Evolutionary conservation across 2,797 vertebrate species (phyloP), one percentile per base, ranked within the genome.

Genomic region (Pampus argenteus): DNA sequence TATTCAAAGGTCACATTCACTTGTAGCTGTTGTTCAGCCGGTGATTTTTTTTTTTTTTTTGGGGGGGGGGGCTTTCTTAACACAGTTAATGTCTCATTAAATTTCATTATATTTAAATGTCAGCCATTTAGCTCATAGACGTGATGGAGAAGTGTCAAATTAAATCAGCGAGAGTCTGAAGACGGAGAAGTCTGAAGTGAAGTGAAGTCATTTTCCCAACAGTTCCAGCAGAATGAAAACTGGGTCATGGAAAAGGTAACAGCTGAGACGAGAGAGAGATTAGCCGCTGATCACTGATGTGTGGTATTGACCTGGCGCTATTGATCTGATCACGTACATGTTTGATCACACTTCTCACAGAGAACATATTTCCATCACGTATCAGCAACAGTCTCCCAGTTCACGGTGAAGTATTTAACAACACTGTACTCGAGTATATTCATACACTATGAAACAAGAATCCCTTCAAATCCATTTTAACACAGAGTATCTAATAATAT

Each of bases 71-170:
- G 47, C 42, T 71, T 51, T 18, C 20, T 55, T 56, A 13, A 52
- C 17, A 28, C 45, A 48, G 31, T 20, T 66, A 36, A 61, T 25
- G 70, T 78, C 70, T 63, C 25, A 63, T 73, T 66, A 25, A 23
- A 59, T 23, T 28, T 58, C 2, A 69, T 74, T 63, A 49, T 55
- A 59, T 54, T 47, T 25, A 17, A 44, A 63, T 64, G 71, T 20
- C 15, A 28, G 66, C 31, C 13, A 47, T 59, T 61, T 63, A 47
- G 51, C 42, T 25, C 18, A 59, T 20, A 36, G 69, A 49, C 1
- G 5, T 57, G 48, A 56, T 47, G 44, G 28, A 64, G 52, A 63
- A 9, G 15, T 51, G 9, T 56, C n/a, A 59, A 42, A 56, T 28
- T 2, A 54, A 52, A 71, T 50, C 28, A 63, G 26, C 11, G 44